Conservation (phyloP, 2,888 invertebrate species). For the Parnassius glacialis region DNA sequence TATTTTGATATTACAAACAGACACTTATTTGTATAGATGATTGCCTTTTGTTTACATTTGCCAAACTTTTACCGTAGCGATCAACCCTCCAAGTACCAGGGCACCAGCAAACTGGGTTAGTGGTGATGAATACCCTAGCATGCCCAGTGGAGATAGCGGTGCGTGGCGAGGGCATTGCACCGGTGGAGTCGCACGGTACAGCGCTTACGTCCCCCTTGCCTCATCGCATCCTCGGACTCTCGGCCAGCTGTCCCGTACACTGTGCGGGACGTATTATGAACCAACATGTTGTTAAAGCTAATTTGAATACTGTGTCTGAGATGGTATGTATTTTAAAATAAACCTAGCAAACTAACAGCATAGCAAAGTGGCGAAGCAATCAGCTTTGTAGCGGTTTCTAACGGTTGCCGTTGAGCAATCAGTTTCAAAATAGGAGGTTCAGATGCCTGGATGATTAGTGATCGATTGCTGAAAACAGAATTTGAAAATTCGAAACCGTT, state of each 20-base stretch:
- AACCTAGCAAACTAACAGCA: too few relatives aligned
- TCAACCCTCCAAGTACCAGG: constrained; percentile 68
- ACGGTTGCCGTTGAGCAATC: too few relatives aligned
- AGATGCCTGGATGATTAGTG: too few relatives aligned
- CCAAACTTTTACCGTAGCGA: constrained; percentile 42
- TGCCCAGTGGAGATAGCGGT: constrained; percentile 75
- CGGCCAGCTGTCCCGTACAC: constrained; percentile 44
- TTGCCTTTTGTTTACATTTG: background rate
- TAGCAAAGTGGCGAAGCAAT: too few relatives aligned
- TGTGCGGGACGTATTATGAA: constrained; percentile 66
- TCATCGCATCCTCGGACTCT: constrained; percentile 43
- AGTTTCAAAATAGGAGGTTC: too few relatives aligned
- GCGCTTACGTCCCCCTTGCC: constrained; percentile 64
- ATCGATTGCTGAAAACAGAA: too few relatives aligned
- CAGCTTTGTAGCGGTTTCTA: too few relatives aligned
- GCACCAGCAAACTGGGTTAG: constrained; percentile 73
- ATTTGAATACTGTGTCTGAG: constrained; percentile 52
- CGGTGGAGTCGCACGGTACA: constrained; percentile 61
- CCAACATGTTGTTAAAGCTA: constrained; percentile 39
- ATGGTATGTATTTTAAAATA: constrained; percentile 46
- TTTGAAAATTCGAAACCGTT: too few relatives aligned
- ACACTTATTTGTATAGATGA: too few relatives aligned
- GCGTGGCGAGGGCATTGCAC: constrained; percentile 52
- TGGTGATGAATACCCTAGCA: constrained; percentile 83
- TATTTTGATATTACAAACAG: too few relatives aligned